A percentile compares a stretch with the other conserved stretches of the same genome.
Conservation (phyloP, 2,888 invertebrate species). For the Lumbricus terrestris region DNA sequence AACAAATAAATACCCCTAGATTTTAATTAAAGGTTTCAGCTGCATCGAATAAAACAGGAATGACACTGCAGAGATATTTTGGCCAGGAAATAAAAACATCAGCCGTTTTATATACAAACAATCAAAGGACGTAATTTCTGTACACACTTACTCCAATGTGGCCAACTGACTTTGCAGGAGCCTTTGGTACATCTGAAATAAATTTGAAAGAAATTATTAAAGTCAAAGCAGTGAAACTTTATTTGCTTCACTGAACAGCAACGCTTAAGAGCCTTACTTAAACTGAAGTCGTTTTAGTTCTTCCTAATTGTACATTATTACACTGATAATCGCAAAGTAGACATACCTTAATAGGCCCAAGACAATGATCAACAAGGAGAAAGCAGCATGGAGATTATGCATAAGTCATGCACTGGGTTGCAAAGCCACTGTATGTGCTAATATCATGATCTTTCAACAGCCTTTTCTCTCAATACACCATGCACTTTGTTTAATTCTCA, state of each 20-base stretch:
- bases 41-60: background rate
- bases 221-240: background rate
- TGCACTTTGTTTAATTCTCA: background rate
- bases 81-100: background rate
- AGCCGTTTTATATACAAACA: background rate
- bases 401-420: background rate
- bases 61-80: background rate
- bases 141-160: slow-evolving; percentile 4
- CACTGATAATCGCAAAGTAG: background rate
- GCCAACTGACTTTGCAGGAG: background rate
- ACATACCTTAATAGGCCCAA: background rate
- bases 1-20: background rate
- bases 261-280: background rate
- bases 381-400: background rate
- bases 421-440: background rate
- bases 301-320: background rate
- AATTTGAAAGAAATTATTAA: background rate
- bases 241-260: background rate
- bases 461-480: background rate
- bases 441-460: background rate
- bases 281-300: background rate
- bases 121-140: background rate
- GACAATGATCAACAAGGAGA: background rate
- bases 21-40: background rate
- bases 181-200: background rate